These are phyloP conservation scores for Dinothrombium tinctorium DNA, from an alignment of 1,140 invertebrate species.

Conservation along the genomic window DNA sequence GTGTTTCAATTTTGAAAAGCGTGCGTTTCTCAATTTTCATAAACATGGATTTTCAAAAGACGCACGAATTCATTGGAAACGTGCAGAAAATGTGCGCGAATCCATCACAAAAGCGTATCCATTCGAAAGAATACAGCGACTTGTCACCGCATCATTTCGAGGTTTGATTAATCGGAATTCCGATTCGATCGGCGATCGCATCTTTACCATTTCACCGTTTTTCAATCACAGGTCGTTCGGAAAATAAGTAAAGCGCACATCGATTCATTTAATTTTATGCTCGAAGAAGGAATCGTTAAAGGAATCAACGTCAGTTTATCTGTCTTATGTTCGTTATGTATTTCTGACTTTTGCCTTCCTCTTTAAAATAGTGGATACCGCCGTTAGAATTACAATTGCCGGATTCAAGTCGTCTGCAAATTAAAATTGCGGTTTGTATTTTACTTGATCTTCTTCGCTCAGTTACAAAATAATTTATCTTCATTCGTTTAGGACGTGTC, in stretches of 20 bases:
- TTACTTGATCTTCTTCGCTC: not conserved
- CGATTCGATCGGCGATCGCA: not conserved
- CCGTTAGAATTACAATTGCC: slow-evolving; percentile 42
- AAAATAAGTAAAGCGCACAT: slow-evolving; percentile 38
- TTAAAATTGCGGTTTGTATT: slow-evolving; percentile 32
- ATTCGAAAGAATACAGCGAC: not conserved
- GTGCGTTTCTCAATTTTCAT: no score
- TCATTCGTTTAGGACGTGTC: slow-evolving; percentile 12
- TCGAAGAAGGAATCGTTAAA: slow-evolving; percentile 44
- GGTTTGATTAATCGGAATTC: not conserved
- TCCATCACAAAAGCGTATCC: slow-evolving; percentile 1
- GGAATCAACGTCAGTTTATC: slow-evolving; percentile 28
- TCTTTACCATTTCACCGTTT: not conserved
- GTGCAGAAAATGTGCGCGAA: no score
- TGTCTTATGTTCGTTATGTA: slow-evolving; percentile 3
- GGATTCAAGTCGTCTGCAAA: slow-evolving; percentile 34
- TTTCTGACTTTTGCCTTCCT: not conserved
- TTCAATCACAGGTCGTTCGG: slow-evolving; percentile 13
- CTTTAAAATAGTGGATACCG: slow-evolving; percentile 28
- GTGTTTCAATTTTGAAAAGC: no score
- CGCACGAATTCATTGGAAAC: no score
- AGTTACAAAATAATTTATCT: not conserved
- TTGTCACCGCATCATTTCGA: not conserved
- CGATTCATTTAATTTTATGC: slow-evolving; percentile 71
- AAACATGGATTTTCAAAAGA: no score